These are phyloP conservation scores for Dolichallabes microphthalmus DNA, from an alignment of 2,113 vertebrate genomes.

Conservation along the genomic window DNA sequence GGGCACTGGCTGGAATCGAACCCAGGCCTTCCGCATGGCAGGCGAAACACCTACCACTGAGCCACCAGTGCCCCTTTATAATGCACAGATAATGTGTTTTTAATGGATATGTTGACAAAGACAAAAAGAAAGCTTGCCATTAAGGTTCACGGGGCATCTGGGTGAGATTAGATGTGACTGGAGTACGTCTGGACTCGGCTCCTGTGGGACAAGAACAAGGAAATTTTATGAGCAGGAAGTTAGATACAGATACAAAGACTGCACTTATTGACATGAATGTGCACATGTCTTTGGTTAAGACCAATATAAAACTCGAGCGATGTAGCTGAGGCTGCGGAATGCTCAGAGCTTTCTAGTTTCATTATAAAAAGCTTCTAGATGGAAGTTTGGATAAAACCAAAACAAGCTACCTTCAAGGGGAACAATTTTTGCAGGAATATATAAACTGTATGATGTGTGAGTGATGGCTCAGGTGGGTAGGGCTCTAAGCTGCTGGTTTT, in stretches of 20 bases:
- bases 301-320: not conserved
- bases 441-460: too few relatives aligned
- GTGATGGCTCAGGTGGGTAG: too few relatives aligned
- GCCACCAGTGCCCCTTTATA: too few relatives aligned
- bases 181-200: not conserved
- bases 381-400: too few relatives aligned
- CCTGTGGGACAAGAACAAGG: not conserved
- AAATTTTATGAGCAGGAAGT: not conserved
- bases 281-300: too few relatives aligned
- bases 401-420: too few relatives aligned
- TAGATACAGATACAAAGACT: not conserved
- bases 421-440: too few relatives aligned
- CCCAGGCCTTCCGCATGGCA: too few relatives aligned
- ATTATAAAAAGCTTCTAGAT: too few relatives aligned
- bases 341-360: not conserved
- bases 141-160: not conserved
- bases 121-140: not conserved
- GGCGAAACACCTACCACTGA: too few relatives aligned
- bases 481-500: too few relatives aligned
- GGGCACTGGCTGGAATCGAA: too few relatives aligned
- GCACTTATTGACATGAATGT: not conserved
- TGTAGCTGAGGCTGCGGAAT: not conserved
- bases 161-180: not conserved
- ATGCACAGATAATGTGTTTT: not conserved
- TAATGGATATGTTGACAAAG: not conserved